Evolutionary conservation across 2,888 invertebrate genomes (phyloP).

Genomic region (Apocheima hispidaria): DNA sequence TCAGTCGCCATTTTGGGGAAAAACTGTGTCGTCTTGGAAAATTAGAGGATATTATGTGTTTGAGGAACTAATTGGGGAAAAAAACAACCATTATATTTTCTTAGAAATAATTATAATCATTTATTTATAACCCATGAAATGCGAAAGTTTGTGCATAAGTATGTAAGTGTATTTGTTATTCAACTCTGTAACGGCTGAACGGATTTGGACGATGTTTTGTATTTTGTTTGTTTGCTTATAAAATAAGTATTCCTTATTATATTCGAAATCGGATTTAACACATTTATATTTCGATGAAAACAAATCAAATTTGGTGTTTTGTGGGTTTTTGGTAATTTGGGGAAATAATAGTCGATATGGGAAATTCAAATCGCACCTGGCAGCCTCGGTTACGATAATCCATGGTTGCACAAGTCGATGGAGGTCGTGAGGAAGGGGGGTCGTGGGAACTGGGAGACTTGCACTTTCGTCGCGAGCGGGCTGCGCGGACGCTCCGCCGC

Average conservation of each 20-base stretch:
- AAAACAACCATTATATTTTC: too few relatives aligned
- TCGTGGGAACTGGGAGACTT: conserved; percentile 83
- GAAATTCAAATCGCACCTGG: neutral
- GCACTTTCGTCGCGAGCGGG: conserved; percentile 76
- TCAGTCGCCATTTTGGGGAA: neutral
- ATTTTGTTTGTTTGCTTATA: too few relatives aligned
- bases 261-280: too few relatives aligned
- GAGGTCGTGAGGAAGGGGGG: conserved; percentile 55
- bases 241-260: too few relatives aligned
- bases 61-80: too few relatives aligned
- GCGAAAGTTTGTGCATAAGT: too few relatives aligned
- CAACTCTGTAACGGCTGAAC: too few relatives aligned
- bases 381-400: conserved; percentile 59
- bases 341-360: neutral
- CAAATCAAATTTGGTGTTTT: neutral
- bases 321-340: neutral
- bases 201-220: too few relatives aligned
- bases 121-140: too few relatives aligned
- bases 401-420: conserved; percentile 65
- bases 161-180: too few relatives aligned
- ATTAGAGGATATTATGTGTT: too few relatives aligned
- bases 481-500: conserved; percentile 77
- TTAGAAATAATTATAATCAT: too few relatives aligned
- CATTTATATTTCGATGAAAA: neutral
- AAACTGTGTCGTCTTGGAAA: neutral